A percentile compares a stretch with the other conserved stretches of the same genome.
phyloP scores from a whole-genome alignment of 2,797 vertebrate genomes.

The Gobionotothen gibberifrons region DNA sequence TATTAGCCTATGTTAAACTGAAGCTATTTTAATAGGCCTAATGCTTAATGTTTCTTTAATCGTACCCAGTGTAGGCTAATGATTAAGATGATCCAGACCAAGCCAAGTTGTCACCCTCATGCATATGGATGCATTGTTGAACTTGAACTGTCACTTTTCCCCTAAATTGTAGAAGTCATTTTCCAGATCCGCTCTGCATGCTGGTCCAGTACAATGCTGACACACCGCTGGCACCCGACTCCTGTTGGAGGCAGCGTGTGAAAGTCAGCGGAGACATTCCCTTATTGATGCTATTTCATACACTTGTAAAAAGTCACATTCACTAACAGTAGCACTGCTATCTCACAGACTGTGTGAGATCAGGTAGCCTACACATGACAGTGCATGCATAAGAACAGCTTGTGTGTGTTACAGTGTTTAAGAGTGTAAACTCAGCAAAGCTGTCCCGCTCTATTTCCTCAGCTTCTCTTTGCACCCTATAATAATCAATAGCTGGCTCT shows the following conservation, averaged over 20 bases:
- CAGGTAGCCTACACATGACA: constrained; percentile 49
- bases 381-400: constrained; percentile 16
- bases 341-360: constrained; percentile 5
- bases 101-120: constrained; percentile 4
- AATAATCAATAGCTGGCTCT: constrained; percentile 67
- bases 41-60: too few relatives aligned
- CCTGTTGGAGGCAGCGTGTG: constrained; percentile 39
- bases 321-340: constrained; percentile 20
- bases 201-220: constrained; percentile 58
- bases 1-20: too few relatives aligned
- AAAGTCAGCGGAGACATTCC: constrained; percentile 61
- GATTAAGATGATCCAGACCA: constrained; percentile 26
- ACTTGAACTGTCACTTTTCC: constrained; percentile 53
- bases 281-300: neutral
- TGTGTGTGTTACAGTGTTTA: constrained; percentile 36
- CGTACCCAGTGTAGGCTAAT: neutral
- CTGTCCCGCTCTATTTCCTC: constrained; percentile 68
- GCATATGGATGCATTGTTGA: constrained; percentile 25
- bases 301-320: constrained; percentile 50
- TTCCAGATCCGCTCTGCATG: constrained; percentile 46
- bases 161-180: constrained; percentile 50
- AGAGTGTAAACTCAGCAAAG: constrained; percentile 76
- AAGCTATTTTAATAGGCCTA: too few relatives aligned
- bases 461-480: constrained; percentile 61
- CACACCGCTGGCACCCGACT: constrained; percentile 54